Percentiles rank a stretch among this genome's conserved stretches.
Conservation (phyloP, 2,888 invertebrate species). For the Hymenopus coronatus region DNA sequence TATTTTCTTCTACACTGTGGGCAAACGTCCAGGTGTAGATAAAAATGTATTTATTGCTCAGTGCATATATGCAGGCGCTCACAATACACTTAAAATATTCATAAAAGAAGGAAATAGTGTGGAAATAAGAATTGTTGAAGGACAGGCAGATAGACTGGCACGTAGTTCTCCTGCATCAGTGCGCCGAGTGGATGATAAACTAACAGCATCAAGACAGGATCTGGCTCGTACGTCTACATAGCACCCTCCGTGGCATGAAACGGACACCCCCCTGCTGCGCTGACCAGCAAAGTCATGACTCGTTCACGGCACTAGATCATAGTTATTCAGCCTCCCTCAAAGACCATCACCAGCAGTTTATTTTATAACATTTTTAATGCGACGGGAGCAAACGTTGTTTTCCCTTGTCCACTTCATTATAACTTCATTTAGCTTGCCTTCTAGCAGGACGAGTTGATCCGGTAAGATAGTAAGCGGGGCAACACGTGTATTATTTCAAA, state of each 20-base stretch:
- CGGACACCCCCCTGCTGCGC: constrained; percentile 6
- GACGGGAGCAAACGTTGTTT: neutral
- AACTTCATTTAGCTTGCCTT: neutral
- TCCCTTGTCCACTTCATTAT: neutral
- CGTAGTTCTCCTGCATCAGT: neutral
- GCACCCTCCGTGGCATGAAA: constrained; percentile 15
- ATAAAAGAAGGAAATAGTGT: neutral
- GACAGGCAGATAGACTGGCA: neutral
- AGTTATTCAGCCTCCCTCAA: neutral
- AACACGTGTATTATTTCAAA: neutral
- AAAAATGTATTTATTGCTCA: neutral
- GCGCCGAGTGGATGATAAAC: neutral
- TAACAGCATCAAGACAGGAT: constrained; percentile 12
- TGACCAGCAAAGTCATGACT: neutral
- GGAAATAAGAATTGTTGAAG: neutral
- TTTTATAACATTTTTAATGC: neutral
- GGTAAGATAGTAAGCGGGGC: neutral
- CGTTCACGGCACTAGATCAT: neutral
- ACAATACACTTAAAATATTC: neutral
- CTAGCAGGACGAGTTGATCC: neutral
- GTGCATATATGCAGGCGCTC: neutral
- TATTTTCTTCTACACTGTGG: neutral
- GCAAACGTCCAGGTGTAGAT: neutral
- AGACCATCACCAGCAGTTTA: neutral
- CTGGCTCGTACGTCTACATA: constrained; percentile 3